A percentile compares a stretch with the other conserved stretches of the same genome.
Evolutionary conservation across 2,113 vertebrate species (phyloP).

Genomic region (Scomber japonicus): DNA sequence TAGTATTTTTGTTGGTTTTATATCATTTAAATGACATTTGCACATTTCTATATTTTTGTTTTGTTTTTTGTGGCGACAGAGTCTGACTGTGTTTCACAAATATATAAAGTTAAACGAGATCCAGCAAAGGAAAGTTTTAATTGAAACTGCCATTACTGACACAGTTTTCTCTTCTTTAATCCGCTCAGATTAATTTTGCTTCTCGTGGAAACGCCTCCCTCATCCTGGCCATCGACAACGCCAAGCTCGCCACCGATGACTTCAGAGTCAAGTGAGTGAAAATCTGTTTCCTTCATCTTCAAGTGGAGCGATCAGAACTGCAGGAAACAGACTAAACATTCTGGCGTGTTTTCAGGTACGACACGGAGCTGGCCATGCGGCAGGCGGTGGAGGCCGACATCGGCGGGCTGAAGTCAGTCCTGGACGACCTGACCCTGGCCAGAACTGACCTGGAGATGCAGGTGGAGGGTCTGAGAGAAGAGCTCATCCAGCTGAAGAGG

Average conservation of each 20-base stretch:
- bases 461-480: constrained; percentile 84
- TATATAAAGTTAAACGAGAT: too few relatives aligned
- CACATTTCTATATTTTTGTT: too few relatives aligned
- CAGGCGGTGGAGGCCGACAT: constrained; percentile 88
- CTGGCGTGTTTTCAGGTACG: constrained; percentile 50
- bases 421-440: constrained; percentile 83
- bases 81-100: too few relatives aligned
- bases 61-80: too few relatives aligned
- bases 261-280: constrained; percentile 85
- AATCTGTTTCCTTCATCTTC: too few relatives aligned
- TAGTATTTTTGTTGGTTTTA: too few relatives aligned
- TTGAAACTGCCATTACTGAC: not conserved
- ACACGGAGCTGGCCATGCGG: constrained; percentile 84
- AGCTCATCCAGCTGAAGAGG: constrained; percentile 85
- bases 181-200: constrained; percentile 71
- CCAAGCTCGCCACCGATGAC: constrained; percentile 85
- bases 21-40: too few relatives aligned
- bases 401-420: constrained; percentile 79
- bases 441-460: constrained; percentile 84
- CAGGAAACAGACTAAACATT: too few relatives aligned
- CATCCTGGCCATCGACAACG: constrained; percentile 84
- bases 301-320: too few relatives aligned
- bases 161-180: not conserved
- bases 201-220: constrained; percentile 76
- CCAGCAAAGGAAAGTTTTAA: too few relatives aligned